Conservation (phyloP, 2,888 invertebrate genomes). For the Salticus scenicus region DNA sequence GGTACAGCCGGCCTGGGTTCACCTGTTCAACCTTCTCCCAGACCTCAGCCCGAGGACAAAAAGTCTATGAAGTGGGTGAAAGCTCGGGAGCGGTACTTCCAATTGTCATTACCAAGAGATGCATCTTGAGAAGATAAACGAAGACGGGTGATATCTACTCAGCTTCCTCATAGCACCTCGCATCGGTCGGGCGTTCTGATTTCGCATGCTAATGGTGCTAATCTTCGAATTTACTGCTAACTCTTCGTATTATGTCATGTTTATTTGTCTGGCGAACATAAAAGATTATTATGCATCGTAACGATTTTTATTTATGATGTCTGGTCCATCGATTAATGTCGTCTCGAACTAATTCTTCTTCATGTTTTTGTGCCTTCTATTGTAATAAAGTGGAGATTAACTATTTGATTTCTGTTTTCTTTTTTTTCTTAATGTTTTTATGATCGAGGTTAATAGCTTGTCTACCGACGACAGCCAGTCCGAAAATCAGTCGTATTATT, state of each 20-base stretch:
- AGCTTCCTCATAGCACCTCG: neutral
- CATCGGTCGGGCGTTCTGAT: neutral
- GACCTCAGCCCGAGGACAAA: neutral
- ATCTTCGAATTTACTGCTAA: neutral
- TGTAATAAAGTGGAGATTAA: neutral
- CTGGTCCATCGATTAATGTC: neutral
- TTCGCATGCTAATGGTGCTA: neutral
- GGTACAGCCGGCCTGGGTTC: conserved; percentile 42
- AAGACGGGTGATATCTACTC: neutral
- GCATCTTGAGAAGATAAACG: neutral
- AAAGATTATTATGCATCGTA: neutral
- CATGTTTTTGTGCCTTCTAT: neutral
- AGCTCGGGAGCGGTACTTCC: conserved; percentile 45
- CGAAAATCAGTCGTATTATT: too few relatives aligned
- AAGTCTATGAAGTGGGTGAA: conserved; percentile 42
- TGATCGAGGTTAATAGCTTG: too few relatives aligned
- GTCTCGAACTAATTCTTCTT: neutral
- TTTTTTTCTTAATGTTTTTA: too few relatives aligned
- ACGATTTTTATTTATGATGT: neutral
- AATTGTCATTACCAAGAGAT: neutral
- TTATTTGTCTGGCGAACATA: neutral
- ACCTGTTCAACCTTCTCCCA: neutral
- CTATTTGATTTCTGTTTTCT: neutral
- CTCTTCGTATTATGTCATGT: neutral
- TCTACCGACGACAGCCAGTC: too few relatives aligned